phyloP scores from a whole-genome alignment of 2,888 invertebrate species.

The Mimachlamys varia region DNA sequence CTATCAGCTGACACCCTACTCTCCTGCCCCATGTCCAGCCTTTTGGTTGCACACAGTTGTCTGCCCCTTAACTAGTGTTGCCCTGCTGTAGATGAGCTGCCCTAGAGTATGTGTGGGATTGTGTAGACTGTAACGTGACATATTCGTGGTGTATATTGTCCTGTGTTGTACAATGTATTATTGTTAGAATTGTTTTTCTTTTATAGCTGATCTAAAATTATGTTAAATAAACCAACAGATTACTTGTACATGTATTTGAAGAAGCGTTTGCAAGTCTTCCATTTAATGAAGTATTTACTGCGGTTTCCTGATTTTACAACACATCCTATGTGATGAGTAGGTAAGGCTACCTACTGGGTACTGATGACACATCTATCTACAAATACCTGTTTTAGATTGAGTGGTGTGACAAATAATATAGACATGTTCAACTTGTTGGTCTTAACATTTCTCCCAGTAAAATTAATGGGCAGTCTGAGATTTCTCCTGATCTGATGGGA shows the following conservation, averaged over 20 bases:
- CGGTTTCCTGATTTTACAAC: background rate
- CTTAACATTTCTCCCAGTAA: too few species aligned
- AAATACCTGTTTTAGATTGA: too few species aligned
- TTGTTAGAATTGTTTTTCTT: too few species aligned
- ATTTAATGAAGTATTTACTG: background rate
- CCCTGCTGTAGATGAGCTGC: background rate
- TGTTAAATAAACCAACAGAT: too few species aligned
- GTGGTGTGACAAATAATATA: too few species aligned
- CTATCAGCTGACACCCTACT: background rate
- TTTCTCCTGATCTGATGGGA: too few species aligned
- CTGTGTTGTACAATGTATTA: background rate
- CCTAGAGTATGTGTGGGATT: background rate
- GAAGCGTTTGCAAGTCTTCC: background rate
- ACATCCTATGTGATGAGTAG: background rate
- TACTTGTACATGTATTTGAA: too few species aligned
- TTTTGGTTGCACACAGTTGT: constrained; percentile 1
- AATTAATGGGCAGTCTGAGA: too few species aligned
- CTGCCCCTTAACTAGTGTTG: background rate
- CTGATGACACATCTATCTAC: too few species aligned
- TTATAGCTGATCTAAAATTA: background rate
- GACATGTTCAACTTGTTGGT: too few species aligned
- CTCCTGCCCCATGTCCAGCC: background rate
- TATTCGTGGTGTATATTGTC: background rate
- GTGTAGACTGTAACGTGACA: background rate
- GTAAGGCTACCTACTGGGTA: background rate